phyloP scores from a whole-genome alignment of 2,797 vertebrate species.

The Rhinoraja longicauda region DNA sequence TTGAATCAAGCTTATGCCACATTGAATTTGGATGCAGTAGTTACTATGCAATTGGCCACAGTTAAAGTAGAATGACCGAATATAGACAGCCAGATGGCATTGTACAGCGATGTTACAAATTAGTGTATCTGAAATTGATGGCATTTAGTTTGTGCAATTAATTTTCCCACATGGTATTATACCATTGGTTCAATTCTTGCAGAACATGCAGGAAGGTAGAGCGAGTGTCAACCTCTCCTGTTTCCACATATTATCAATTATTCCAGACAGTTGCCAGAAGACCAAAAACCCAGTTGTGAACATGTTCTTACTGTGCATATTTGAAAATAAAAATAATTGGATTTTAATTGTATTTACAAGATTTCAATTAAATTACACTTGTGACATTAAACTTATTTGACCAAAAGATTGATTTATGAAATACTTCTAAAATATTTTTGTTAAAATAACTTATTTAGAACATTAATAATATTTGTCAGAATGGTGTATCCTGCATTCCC shows the following conservation, averaged over 20 bases:
- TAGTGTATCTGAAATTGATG: not conserved
- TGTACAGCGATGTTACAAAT: not conserved
- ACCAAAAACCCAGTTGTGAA: not conserved
- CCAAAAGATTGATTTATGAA: not conserved
- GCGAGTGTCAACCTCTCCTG: not conserved
- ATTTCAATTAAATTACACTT: no score
- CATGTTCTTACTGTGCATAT: not conserved
- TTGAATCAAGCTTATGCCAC: not conserved
- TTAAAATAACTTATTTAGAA: constrained; percentile 6
- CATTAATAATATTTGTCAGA: not conserved
- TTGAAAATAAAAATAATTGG: constrained; percentile 5
- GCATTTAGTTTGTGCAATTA: not conserved
- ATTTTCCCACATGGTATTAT: not conserved
- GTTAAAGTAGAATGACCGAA: not conserved
- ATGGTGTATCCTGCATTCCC: not conserved
- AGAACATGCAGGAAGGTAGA: not conserved
- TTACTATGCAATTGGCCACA: not conserved
- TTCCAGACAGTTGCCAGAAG: not conserved
- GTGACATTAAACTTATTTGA: not conserved
- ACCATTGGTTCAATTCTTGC: not conserved
- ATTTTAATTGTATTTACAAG: not conserved
- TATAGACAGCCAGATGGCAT: not conserved
- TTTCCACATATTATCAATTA: no score
- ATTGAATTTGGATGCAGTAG: not conserved
- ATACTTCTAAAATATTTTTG: not conserved